These are phyloP conservation scores for Laupala kohalensis DNA, from an alignment of 1,140 invertebrate species.

Conservation along the genomic window DNA sequence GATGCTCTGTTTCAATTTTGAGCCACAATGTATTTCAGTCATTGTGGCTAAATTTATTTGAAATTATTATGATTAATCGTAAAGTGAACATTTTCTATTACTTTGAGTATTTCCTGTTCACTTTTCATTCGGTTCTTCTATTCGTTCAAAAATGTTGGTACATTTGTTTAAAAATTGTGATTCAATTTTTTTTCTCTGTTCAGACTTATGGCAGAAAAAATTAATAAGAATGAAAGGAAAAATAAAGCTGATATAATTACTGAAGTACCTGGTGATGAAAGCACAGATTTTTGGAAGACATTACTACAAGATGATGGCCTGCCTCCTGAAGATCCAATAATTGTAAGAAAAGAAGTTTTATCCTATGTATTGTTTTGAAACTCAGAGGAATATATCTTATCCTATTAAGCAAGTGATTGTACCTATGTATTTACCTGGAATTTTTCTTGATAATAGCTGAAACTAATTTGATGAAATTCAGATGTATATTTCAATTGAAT, in stretches of 20 bases:
- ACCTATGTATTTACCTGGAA: not conserved
- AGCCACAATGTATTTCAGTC: too few species aligned
- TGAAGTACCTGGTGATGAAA: constrained; percentile 69
- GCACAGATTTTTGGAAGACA: constrained; percentile 67
- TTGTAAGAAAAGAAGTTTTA: too few species aligned
- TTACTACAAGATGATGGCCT: constrained; percentile 40
- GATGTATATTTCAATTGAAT: too few species aligned
- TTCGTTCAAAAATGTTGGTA: not conserved
- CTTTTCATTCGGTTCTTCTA: not conserved
- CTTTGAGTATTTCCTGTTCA: not conserved
- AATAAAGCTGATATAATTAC: constrained; percentile 83
- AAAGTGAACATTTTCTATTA: too few species aligned
- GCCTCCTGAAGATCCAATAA: constrained; percentile 7
- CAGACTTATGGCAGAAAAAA: constrained; percentile 90
- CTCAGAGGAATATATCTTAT: not conserved
- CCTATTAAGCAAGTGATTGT: constrained; percentile 16
- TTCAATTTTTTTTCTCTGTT: constrained; percentile 13
- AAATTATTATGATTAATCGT: too few species aligned
- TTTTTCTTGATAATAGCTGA: not conserved
- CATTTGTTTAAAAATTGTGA: not conserved
- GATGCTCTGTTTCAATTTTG: too few species aligned
- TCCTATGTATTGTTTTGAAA: not conserved
- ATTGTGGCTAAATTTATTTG: too few species aligned
- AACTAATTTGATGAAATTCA: not conserved
- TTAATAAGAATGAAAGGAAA: constrained; percentile 97